Conservation (phyloP, 1,140 invertebrate genomes). For the Halictus rubicundus region DNA sequence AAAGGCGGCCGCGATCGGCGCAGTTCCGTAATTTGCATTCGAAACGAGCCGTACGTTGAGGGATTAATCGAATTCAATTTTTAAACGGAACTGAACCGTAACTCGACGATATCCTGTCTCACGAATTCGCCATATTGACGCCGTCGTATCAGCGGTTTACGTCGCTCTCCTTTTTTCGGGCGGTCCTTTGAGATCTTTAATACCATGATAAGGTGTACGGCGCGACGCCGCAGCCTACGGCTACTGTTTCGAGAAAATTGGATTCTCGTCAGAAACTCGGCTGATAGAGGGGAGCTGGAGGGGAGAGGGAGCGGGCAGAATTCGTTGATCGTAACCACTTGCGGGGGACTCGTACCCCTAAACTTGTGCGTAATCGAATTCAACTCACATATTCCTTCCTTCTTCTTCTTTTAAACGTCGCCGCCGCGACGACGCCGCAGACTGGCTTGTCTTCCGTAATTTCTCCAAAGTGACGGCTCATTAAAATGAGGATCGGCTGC, state of each 20-base stretch:
- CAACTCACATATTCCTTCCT: slow-evolving; percentile 64
- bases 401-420: slow-evolving; percentile 39
- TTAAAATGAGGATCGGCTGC: slow-evolving; percentile 62
- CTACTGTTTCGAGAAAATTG: slow-evolving; percentile 28
- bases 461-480: slow-evolving; percentile 66
- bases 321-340: slow-evolving; percentile 44
- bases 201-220: slow-evolving; percentile 20
- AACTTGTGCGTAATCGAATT: slow-evolving; percentile 62
- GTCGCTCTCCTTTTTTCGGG: neutral
- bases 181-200: slow-evolving; percentile 11
- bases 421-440: neutral
- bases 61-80: neutral
- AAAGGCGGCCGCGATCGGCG: neutral
- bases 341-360: slow-evolving; percentile 7
- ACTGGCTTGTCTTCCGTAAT: slow-evolving; percentile 58
- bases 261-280: slow-evolving; percentile 7
- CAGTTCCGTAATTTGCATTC: neutral
- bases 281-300: neutral
- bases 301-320: neutral
- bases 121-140: neutral
- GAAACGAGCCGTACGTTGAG: neutral
- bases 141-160: neutral
- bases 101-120: neutral
- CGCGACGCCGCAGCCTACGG: slow-evolving; percentile 18
- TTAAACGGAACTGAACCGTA: neutral